Evolutionary conservation across 2,113 vertebrate genomes (phyloP), one percentile per base, ranked within the genome.

Genomic region (Ranitomeya imitator): DNA sequence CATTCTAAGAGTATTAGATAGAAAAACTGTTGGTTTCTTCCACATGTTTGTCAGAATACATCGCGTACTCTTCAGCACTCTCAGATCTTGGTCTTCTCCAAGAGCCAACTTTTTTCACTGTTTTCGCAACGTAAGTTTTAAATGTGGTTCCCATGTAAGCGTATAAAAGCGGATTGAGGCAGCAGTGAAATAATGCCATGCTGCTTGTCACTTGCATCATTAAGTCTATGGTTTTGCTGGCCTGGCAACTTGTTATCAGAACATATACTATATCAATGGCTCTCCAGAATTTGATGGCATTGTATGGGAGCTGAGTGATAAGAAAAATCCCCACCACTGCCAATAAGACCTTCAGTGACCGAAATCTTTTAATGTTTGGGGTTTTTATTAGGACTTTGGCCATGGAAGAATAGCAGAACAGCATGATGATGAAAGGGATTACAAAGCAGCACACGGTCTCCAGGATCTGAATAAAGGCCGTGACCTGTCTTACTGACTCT

Each of bases 101-200:
- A 63, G 91, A 81, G 0, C 95, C 92, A 0, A 92, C 94, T 59
- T 89, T 94, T 91, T 99, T 98, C 79, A 94, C 95, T 0, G 95
- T 92, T 92, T 94, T 97, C 87, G 93, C 89, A 83, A 98, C 59
- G 1, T 95, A 94, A 91, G 91, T 95, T 93, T 94, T 96, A 90
- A 99, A 97, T 59, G 97, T 97, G 0, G 95, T 93, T 0, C 98
- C 97, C 88, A 98, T 90, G 3, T 97, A 97, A 81, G 93, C 89
- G 0, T 99, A 99, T 3, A 99, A 93, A 90, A 99, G 81, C 0
- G 98, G 98, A 92, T 99, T 99, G 85, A 99, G 94, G 92, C 97
- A 99, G 90, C 96, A 94, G 90, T 99, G 97, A 26, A 93, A 96
- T 77, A 99, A 91, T 0, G 98, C 98, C 0, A 99, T 91, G 90